Evolutionary conservation across 1,140 invertebrate species (phyloP), one percentile per base, ranked within the genome.

Genomic region (Tyrophagus putrescentiae): DNA sequence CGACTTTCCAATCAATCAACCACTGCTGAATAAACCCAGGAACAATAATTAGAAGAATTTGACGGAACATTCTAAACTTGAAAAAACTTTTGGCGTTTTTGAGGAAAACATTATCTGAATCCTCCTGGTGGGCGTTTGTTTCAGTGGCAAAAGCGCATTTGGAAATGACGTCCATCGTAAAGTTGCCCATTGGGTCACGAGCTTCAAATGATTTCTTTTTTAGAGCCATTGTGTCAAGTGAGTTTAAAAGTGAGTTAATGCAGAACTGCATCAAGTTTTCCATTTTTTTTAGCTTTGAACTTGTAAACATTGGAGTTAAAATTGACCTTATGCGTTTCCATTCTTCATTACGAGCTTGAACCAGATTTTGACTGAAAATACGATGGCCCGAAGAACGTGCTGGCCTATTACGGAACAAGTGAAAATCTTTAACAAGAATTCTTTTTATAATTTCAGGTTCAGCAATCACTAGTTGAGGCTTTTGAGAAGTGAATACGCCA

Each of bases 91-190:
- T 63, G 4, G 67, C 67, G 59, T 70, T 62, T 28, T 60, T 65
- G 2, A 70, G 67, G 63, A 76, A 73, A 23, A 58, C 57, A 32
- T 73, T 68, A 3, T 75, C 60, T 6, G 67, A 64, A 62, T 82
- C 72, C 1, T 72, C 68, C 23, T 66, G 65, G 6, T 81, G 64
- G 1, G 76, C 76, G 60, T 81, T 75, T 1, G 73, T 72, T 0
- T 76, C 68, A 4, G 82, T 64, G 7, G 62, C 62, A 44, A 79
- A 82, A 4, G 75, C 77, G 36, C 75, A 77, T 4, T 69, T 72
- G 3, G 74, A 76, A 27, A 83, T 80, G 3, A 80, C 70, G 63
- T 83, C 81, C 33, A 80, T 79, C 31, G 63, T 59, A 27, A 59
- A 64, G 13, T 32, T 34, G 1, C 63, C 60, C 18, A 28, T 48